Evolutionary conservation across 1,140 invertebrate genomes (phyloP).

Genomic region (Drosophila leontia): DNA sequence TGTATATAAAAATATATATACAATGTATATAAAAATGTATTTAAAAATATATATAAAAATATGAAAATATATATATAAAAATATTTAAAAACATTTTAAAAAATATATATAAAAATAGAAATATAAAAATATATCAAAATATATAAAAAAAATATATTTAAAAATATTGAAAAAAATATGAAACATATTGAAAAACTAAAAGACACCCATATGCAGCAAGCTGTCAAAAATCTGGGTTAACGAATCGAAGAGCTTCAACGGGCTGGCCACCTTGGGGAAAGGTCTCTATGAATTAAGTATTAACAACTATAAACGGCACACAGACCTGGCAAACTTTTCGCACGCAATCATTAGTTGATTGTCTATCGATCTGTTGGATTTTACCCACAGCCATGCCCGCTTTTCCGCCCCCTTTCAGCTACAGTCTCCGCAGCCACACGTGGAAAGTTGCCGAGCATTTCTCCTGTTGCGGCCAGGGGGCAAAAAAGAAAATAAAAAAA

Average conservation of each 20-base stretch:
- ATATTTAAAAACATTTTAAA: not conserved
- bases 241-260: not conserved
- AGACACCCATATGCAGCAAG: not conserved
- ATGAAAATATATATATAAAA: not conserved
- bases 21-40: no score
- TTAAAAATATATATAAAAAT: no score
- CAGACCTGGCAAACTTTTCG: conserved; percentile 32
- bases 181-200: no score
- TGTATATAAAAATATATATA: not conserved
- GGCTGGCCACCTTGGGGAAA: not conserved
- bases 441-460: conserved; percentile 42
- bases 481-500: conserved; percentile 11
- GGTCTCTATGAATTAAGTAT: conserved; percentile 14
- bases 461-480: conserved; percentile 33
- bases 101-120: no score
- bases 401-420: not conserved
- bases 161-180: no score
- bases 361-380: conserved; percentile 53
- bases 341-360: conserved; percentile 64
- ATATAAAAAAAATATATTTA: not conserved
- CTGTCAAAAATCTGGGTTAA: conserved; percentile 11
- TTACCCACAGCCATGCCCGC: not conserved
- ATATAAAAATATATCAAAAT: no score
- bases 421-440: conserved; percentile 21
- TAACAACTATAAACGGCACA: conserved; percentile 19